These are phyloP conservation scores for Panurus biarmicus DNA, from an alignment of 2,113 vertebrate species.

Conservation along the genomic window DNA sequence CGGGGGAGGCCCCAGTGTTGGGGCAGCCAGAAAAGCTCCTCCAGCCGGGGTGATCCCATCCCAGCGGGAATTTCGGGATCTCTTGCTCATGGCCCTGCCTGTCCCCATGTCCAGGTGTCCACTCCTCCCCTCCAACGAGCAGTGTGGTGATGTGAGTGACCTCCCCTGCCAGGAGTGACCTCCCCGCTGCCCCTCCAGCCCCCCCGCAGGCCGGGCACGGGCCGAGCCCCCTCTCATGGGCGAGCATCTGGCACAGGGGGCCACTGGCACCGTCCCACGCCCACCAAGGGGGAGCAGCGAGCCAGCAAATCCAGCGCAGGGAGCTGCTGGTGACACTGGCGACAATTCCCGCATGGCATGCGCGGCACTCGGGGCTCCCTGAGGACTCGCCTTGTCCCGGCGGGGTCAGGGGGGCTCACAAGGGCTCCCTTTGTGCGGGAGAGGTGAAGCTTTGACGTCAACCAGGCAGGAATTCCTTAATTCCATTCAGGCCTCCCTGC, in stretches of 20 bases:
- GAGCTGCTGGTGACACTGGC: not conserved
- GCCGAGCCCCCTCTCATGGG: not conserved
- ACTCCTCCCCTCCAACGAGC: not conserved
- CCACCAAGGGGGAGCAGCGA: not conserved
- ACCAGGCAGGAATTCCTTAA: conserved; percentile 59
- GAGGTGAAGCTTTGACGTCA: conserved; percentile 64
- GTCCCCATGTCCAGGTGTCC: not conserved
- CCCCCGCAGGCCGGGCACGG: not conserved
- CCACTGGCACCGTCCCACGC: not conserved
- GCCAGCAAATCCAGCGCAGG: not conserved
- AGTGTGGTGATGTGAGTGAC: too few species aligned
- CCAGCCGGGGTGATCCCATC: not conserved
- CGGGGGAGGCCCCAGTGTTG: not conserved
- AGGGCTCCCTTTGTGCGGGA: conserved; percentile 42
- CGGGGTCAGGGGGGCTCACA: not conserved
- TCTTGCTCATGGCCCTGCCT: rapidly evolving
- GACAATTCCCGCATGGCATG: not conserved
- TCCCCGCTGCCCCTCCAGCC: not conserved
- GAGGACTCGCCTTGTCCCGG: conserved; percentile 4
- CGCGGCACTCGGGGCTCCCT: not conserved
- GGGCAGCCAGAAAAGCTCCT: not conserved
- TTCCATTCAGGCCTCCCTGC: conserved; percentile 36
- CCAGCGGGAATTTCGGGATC: rapidly evolving
- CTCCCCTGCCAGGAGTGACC: not conserved
- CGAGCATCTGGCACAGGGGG: not conserved